Evolutionary conservation across 2,888 invertebrate genomes (phyloP), one percentile per base, ranked within the genome.

Genomic region (Lamellibrachia columna): DNA sequence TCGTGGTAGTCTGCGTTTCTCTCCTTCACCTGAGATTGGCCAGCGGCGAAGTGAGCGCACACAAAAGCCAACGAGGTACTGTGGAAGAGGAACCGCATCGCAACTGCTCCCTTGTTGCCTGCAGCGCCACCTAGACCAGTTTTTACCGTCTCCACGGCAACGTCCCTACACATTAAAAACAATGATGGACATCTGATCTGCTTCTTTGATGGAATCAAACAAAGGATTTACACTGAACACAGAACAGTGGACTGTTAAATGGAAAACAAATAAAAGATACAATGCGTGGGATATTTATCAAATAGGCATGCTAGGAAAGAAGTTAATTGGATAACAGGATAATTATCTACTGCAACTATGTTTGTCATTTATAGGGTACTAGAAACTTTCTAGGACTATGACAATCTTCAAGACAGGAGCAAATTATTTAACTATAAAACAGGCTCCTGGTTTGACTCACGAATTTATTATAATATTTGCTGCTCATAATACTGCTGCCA

Each of bases 21-120:
- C 96, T 99, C 99, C 93, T 97, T 97, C 22, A 99, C 98, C 97
- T 99, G 99, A 1, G 98, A 98, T 96, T 99, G 99, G 0, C 99
- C 99, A 92, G 99, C 99, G 93, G 99, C 99, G 97, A 99, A 99
- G 97, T 99, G 99, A 60, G 99, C 99, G 96, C 99, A 99, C 7
- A 99, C 98, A 97, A 99, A 99, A 96, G 99, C 99, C 94, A 99
- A 53, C 0, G 99, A 99, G 0, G 99, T 98, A 92, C 98, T 98
- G 96, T 99, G 98, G 92, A 99, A 97, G 0, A 98, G 98, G 96
- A 99, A 98, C 92, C 99, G 97, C 95, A 99, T 98, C 8, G 98
- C 99, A 91, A 98, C 98, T 28, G 98, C 99, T 6, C 99, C 99
- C 97, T 99, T 99, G 96, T 99, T 99, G 7, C 98, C 98, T 22